Percentiles rank a stretch among this genome's conserved stretches.
Evolutionary conservation across 2,888 invertebrate genomes (phyloP).

Genomic region (Clunio marinus): DNA sequence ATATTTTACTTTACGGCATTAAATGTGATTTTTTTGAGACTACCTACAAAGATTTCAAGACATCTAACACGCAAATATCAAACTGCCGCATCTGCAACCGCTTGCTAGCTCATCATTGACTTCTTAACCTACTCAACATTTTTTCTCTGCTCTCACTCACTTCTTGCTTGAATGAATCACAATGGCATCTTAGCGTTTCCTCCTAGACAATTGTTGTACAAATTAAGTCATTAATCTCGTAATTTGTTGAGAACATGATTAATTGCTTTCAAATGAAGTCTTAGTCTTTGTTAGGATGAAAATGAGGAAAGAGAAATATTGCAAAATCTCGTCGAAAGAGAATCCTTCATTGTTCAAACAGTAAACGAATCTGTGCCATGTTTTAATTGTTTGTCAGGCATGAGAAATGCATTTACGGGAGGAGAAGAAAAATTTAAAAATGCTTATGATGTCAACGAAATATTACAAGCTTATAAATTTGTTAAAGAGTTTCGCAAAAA

Average conservation of each 20-base stretch:
- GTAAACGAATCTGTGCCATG: background rate
- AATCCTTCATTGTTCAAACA: background rate
- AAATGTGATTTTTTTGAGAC: background rate
- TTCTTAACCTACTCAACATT: slow-evolving; percentile 21
- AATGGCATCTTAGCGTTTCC: background rate
- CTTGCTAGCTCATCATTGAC: slow-evolving; percentile 16
- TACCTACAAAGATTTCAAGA: background rate
- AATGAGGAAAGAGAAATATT: background rate
- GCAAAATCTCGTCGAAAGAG: background rate
- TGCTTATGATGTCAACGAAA: too few relatives aligned
- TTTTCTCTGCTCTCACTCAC: too few relatives aligned
- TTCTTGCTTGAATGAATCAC: background rate
- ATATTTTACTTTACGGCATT: too few relatives aligned
- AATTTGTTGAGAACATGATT: slow-evolving; percentile 15
- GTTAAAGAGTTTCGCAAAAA: too few relatives aligned
- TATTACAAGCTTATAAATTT: too few relatives aligned
- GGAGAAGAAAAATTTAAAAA: too few relatives aligned
- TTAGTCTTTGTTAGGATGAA: background rate
- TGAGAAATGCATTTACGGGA: slow-evolving; percentile 12
- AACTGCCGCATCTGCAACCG: background rate
- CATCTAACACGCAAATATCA: background rate
- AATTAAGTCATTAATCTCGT: slow-evolving; percentile 2
- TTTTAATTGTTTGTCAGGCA: slow-evolving; percentile 3
- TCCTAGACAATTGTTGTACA: background rate
- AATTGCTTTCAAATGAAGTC: background rate